phyloP scores from a whole-genome alignment of 2,888 invertebrate species.

The Dione juno region DNA sequence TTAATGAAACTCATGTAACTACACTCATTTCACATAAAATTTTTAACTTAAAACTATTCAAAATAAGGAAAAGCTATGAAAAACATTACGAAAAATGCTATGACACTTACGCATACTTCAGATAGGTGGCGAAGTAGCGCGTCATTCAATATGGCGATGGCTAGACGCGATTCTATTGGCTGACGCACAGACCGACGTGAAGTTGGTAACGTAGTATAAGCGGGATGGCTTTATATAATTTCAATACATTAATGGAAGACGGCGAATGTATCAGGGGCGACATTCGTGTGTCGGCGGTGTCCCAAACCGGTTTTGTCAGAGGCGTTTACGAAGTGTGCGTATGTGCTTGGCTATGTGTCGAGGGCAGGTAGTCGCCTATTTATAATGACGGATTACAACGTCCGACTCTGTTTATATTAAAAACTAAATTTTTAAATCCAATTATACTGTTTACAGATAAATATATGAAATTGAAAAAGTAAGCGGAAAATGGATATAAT shows the following conservation, averaged over 20 bases:
- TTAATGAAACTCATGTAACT: slow-evolving; percentile 53
- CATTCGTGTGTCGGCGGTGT: slow-evolving; percentile 78
- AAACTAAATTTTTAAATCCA: slow-evolving; percentile 56
- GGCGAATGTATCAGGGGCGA: slow-evolving; percentile 74
- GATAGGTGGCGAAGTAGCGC: slow-evolving; percentile 70
- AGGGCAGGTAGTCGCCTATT: slow-evolving; percentile 75
- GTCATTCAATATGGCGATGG: slow-evolving; percentile 80
- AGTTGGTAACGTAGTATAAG: slow-evolving; percentile 74
- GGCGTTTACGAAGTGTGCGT: slow-evolving; percentile 77
- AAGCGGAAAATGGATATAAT: slow-evolving; percentile 22
- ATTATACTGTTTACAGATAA: slow-evolving; percentile 74
- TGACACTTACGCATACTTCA: slow-evolving; percentile 64
- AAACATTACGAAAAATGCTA: slow-evolving; percentile 71
- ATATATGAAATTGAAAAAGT: slow-evolving; percentile 33
- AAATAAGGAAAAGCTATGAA: slow-evolving; percentile 67
- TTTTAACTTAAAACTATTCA: slow-evolving; percentile 52
- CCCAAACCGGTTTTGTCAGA: slow-evolving; percentile 78
- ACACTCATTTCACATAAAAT: slow-evolving; percentile 60
- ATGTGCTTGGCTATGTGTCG: slow-evolving; percentile 75
- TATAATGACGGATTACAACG: slow-evolving; percentile 68
- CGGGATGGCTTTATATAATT: slow-evolving; percentile 79
- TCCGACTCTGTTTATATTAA: slow-evolving; percentile 54
- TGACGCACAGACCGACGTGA: slow-evolving; percentile 62
- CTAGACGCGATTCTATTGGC: slow-evolving; percentile 66
- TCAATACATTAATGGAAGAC: slow-evolving; percentile 79